Base-by-base conservation (phyloP, 2,113 vertebrate species). In the Nematolebias whitei region DNA sequence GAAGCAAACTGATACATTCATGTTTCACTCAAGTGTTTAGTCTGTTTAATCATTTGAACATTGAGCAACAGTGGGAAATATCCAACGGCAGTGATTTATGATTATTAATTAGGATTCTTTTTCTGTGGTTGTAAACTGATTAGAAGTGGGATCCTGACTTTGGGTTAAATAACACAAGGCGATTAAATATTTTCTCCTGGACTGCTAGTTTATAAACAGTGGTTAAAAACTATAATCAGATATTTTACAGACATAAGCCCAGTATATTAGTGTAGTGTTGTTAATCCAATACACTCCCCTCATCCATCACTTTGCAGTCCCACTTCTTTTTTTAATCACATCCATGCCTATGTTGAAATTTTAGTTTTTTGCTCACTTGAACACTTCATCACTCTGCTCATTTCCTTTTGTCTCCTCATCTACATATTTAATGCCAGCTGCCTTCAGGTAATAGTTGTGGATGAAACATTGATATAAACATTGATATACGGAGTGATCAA, bases 351-450 rank as follows among this genome's bases (percentile, higher is more conserved):
- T n/a, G 8, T 56, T 8, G 43, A 39, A 68, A 59, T 73, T 67
- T 59, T 2, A 41, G 23, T 26, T 40, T 47, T 19, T 19, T 15
- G 10, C n/a, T 58, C 49, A 38, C 4, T 32, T 39, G 66, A n/a
- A 57, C 47, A 63, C 45, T 59, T 50, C 43, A 1, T 38, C 19
- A 6, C n/a, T 24, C n/a, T 8, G 11, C 29, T 63, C 40, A 20
- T 64, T 53, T 71, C 58, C n/a, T 13, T 83, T 78, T 45, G 24
- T 71, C 63, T 84, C 61, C 19, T 9, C 58, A 38, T 63, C 54
- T 77, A 38, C 71, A 84, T 84, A 84, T 79, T 77, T 77, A 29
- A 88, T 79, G 74, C 55, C 63, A 43, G 20, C 49, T 67, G 65
- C 19, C 49, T 41, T 64, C 45, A 59, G 52, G 48, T 62, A 63